Percentiles rank a stretch among this genome's conserved stretches.
Conservation (phyloP, 2,888 invertebrate species). For the Boloria selene region DNA sequence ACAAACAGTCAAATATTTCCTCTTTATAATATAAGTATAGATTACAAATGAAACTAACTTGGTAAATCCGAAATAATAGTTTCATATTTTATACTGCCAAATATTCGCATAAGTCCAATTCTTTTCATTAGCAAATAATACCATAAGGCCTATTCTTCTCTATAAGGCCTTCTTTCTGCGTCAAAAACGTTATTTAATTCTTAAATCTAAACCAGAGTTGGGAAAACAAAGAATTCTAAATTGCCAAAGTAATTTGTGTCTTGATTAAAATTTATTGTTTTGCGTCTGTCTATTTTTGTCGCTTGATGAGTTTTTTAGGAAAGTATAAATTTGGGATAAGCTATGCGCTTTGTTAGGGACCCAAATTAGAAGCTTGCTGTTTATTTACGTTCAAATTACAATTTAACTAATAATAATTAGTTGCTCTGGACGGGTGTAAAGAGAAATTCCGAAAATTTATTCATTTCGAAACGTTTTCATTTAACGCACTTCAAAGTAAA, state of each 20-base stretch:
- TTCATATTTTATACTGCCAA: no score
- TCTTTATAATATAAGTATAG: no score
- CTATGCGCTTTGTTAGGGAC: constrained; percentile 28
- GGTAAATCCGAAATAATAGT: no score
- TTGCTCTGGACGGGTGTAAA: constrained; percentile 5
- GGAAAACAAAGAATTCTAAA: constrained; percentile 56
- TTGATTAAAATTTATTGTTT: constrained; percentile 74
- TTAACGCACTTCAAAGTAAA: constrained; percentile 8
- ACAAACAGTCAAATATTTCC: no score
- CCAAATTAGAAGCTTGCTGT: constrained; percentile 22
- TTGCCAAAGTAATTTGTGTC: constrained; percentile 61
- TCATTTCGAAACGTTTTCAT: constrained; percentile 15
- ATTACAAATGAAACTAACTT: no score
- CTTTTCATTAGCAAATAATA: not conserved
- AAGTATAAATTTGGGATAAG: constrained; percentile 38
- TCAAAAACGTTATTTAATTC: not conserved
- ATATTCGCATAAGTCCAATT: no score
- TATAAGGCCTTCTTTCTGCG: not conserved
- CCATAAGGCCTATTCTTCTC: not conserved
- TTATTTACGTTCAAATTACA: constrained; percentile 30
- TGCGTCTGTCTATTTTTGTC: constrained; percentile 53
- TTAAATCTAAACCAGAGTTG: constrained; percentile 22
- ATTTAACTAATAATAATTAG: constrained; percentile 26
- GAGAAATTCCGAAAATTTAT: constrained; percentile 7
- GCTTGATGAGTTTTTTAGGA: constrained; percentile 46